Base-by-base conservation (phyloP, 2,113 vertebrate species). In the Dipodomys spectabilis region DNA sequence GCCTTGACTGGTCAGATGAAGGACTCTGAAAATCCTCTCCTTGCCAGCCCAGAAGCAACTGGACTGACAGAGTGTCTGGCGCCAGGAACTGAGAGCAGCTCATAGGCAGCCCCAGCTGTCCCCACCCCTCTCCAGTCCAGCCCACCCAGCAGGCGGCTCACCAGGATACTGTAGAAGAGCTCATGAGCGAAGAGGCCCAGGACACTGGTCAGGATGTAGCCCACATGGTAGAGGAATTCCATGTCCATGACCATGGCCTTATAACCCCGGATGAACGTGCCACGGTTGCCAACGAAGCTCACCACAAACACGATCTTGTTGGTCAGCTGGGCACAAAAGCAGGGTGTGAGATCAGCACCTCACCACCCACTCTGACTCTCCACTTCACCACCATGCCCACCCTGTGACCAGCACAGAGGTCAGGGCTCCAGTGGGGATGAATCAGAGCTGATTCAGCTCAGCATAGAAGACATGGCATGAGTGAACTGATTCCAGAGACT, bases 241-340 rank as follows among this genome's bases (percentile, higher is more conserved):
- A 99, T 96, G 7, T 99, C 99, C 99, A 99, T 99, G 96, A 99
- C 98, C 99, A 99, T 99, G 96, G 99, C 99, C 88, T 98, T 99
- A 86, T 99, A 99, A 45, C 99, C 99, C 77, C 99, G 99, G 95
- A 99, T 99, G 94, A 99, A 99, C 28, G 99, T 99, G 45, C 99
- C 99, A 0, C 99, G 99, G 95, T 99, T 99, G 53, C 99, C 99
- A 98, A 99, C 99, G 6, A 99, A 99, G 93, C 99, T 99, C 98
- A 99, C 99, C 86, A 99, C 99, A 1, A 99, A 99, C 95, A 99
- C 99, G 0, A 99, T 98, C 98, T 99, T 99, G 96, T 99, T 99
- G 93, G 99, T 98, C 74, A 99, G 98, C 99, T 99, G 97, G 65
- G 62, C 88, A 28, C 2, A 25, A 57, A 35, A 4, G n/a, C 30